Evolutionary conservation across 2,113 vertebrate species (phyloP).

Genomic region (Toxotes jaculatrix): DNA sequence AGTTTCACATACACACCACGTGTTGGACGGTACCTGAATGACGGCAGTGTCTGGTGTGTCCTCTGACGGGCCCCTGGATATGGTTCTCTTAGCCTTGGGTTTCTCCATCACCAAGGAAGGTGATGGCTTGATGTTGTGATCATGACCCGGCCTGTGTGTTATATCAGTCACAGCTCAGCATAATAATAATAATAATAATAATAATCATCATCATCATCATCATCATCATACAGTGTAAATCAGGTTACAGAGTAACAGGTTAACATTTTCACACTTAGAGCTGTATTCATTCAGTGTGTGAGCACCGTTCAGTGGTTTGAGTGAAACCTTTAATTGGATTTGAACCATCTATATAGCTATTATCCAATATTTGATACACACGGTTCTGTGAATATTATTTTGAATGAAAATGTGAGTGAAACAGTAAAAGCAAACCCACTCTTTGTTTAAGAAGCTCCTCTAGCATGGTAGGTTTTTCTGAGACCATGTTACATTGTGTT

Average conservation of each 20-base stretch:
- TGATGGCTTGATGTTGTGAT: constrained; percentile 86
- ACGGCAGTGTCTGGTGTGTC: constrained; percentile 82
- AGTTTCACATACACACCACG: background rate
- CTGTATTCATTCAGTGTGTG: background rate
- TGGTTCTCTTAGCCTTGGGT: constrained; percentile 83
- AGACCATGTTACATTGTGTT: background rate
- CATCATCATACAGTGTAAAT: background rate
- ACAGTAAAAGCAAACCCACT: no score
- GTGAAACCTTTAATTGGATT: background rate
- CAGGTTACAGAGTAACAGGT: background rate
- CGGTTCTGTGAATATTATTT: no score
- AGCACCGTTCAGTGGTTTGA: background rate
- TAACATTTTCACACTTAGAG: background rate
- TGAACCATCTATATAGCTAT: no score
- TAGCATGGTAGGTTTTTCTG: no score
- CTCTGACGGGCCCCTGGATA: constrained; percentile 88
- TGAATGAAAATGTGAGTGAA: no score
- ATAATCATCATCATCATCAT: no score
- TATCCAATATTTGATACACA: no score
- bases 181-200: no score
- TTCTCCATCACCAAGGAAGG: constrained; percentile 90
- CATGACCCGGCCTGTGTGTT: constrained; percentile 80
- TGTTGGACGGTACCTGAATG: constrained; percentile 71
- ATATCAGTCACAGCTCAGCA: constrained; percentile 18
- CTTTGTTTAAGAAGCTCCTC: no score